Percentiles rank a stretch among this genome's conserved stretches.
phyloP scores from a whole-genome alignment of 2,113 vertebrate species.

The Octodon degus region DNA sequence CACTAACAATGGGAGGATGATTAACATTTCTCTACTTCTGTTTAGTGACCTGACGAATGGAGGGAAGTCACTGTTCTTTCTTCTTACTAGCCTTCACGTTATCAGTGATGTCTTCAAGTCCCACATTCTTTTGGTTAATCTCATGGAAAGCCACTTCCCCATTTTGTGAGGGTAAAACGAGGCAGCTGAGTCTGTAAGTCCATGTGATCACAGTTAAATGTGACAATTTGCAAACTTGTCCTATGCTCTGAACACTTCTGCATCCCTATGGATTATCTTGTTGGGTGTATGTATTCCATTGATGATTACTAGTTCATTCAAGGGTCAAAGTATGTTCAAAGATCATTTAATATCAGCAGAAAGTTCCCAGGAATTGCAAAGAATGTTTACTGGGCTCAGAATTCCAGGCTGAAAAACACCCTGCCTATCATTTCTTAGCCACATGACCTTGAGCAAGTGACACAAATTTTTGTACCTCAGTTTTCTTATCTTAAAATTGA shows the following conservation, averaged over 20 bases:
- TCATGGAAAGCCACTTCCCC: neutral
- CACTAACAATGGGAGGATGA: accelerated
- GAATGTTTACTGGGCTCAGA: accelerated
- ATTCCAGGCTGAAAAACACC: neutral
- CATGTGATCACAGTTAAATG: neutral
- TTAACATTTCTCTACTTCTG: accelerated
- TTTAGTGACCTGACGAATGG: neutral
- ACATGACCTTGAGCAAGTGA: neutral
- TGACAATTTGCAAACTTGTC: accelerated
- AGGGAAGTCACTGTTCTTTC: accelerated
- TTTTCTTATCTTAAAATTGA: neutral
- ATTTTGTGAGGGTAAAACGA: neutral
- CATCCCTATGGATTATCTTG: accelerated
- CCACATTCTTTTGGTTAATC: accelerated
- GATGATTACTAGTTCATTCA: neutral
- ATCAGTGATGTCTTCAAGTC: accelerated
- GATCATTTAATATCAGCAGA: accelerated
- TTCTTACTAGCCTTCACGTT: accelerated
- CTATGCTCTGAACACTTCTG: accelerated
- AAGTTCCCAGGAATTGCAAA: neutral
- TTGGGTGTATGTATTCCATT: neutral
- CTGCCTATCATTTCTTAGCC: accelerated
- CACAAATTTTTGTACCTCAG: neutral
- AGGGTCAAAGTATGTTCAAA: accelerated
- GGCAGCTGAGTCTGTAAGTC: accelerated